Evolutionary conservation across 2,888 invertebrate genomes (phyloP).

Genomic region (Yponomeuta evonymella): DNA sequence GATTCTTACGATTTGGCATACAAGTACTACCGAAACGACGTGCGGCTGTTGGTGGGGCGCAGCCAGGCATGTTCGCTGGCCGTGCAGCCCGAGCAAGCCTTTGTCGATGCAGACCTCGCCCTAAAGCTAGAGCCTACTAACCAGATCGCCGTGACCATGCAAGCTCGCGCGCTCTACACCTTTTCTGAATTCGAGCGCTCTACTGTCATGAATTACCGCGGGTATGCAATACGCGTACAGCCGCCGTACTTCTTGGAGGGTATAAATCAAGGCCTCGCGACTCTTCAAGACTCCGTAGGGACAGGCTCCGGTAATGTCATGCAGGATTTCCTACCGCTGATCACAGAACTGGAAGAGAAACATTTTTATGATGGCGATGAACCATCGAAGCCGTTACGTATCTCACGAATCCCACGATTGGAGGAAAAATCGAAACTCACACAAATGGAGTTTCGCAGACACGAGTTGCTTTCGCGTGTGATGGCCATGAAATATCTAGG

Average conservation of each 20-base stretch:
- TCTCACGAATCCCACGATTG: slow-evolving; percentile 55
- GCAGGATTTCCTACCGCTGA: slow-evolving; percentile 59
- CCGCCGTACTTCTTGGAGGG: slow-evolving; percentile 67
- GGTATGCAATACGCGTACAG: slow-evolving; percentile 46
- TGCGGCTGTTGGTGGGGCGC: slow-evolving; percentile 55
- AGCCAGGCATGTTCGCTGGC: slow-evolving; percentile 66
- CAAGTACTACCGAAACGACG: slow-evolving; percentile 48
- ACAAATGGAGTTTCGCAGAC: slow-evolving; percentile 60
- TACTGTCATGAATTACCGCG: slow-evolving; percentile 62
- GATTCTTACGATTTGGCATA: slow-evolving; percentile 62
- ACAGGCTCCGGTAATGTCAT: slow-evolving; percentile 59
- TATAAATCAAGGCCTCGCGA: slow-evolving; percentile 65
- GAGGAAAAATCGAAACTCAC: slow-evolving; percentile 49
- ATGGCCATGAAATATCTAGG: slow-evolving; percentile 69
- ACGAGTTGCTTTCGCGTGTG: slow-evolving; percentile 54
- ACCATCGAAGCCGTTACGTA: slow-evolving; percentile 36
- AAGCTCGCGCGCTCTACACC: slow-evolving; percentile 65
- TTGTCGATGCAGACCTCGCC: slow-evolving; percentile 59
- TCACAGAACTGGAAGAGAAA: slow-evolving; percentile 46
- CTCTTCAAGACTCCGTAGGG: slow-evolving; percentile 68
- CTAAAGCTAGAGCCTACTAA: slow-evolving; percentile 57
- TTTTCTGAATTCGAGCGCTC: slow-evolving; percentile 67
- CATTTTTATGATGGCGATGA: slow-evolving; percentile 33
- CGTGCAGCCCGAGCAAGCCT: slow-evolving; percentile 59
- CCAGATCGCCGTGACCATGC: slow-evolving; percentile 64